A percentile compares a stretch with the other conserved stretches of the same genome.
phyloP scores from a whole-genome alignment of 2,113 vertebrate genomes.

The Mellivora capensis region DNA sequence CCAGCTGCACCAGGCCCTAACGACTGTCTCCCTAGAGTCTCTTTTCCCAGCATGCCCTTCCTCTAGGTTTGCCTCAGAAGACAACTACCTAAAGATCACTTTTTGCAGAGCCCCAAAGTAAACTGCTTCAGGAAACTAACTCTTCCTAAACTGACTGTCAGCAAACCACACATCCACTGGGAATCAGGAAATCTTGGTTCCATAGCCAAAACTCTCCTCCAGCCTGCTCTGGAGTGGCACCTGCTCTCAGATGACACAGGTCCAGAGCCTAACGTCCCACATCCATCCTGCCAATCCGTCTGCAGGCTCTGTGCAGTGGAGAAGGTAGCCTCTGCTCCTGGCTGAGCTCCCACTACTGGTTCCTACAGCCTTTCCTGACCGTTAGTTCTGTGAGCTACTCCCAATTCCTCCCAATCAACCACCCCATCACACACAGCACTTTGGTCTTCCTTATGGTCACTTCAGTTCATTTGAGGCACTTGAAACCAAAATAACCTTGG shows the following conservation, averaged over 20 bases:
- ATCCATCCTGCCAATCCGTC: neutral
- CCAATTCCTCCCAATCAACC: neutral
- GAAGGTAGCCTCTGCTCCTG: neutral
- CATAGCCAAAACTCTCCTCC: neutral
- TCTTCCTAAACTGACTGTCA: neutral
- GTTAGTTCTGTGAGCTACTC: neutral
- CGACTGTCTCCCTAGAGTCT: neutral
- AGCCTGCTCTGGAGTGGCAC: too few species aligned
- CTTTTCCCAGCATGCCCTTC: neutral
- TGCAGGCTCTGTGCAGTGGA: neutral
- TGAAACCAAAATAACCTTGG: neutral
- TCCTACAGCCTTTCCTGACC: neutral
- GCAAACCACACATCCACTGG: neutral
- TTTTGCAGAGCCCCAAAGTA: neutral
- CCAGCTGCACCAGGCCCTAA: neutral
- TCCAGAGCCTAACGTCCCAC: neutral
- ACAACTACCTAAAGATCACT: neutral
- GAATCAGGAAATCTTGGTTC: neutral
- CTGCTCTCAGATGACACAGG: neutral
- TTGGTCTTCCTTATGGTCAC: neutral
- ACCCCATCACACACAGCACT: accelerated
- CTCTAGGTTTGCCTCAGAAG: neutral
- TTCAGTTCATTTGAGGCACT: neutral
- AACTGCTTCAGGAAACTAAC: neutral
- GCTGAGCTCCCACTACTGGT: neutral